Base-by-base conservation (phyloP, 2,888 invertebrate species). In the Mythimna ferrago region DNA sequence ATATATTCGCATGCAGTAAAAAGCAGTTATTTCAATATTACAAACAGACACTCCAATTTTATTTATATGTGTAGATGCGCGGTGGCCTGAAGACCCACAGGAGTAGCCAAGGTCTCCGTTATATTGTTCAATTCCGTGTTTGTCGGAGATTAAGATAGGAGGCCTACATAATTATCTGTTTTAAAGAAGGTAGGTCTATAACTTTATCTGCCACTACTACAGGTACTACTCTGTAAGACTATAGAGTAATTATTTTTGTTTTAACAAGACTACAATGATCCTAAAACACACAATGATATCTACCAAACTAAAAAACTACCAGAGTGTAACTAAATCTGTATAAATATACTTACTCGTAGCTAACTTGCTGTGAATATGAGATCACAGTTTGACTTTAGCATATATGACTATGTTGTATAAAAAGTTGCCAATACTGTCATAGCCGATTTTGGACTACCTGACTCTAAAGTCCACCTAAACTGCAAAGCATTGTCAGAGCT, bases 191-290 rank as follows among this genome's bases (percentile, higher is more conserved):
- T 48, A 48, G 16, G 48, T 6, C 16, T 56, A 14, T 5, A 1
- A 56, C 26, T 6, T 26, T 16, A 32, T 35, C 19, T n/a, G 19
- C n/a, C n/a, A n/a, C n/a, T n/a, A n/a, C n/a, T n/a, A n/a, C n/a
- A n/a, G n/a, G n/a, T n/a, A n/a, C n/a, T n/a, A n/a, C n/a, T n/a
- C n/a, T n/a, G n/a, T n/a, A n/a, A 19, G 10, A 38, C 19, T 11
- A 9, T 26, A 9, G 4, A 14, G n/a, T 2, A 3, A 9, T 2
- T 53, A 35, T 44, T 32, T 38, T 14, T 56, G 21, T 54, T 35
- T 66, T 26, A 54, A 11, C 35, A 53, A 38, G 26, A 67, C 67
- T 38, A 53, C 6, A n/a, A 16, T 60, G 10, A 54, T 67, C 38
- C 44, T 38, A n/a, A 48, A 54, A 74, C 16, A 75, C 3, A 48